Conservation (phyloP, 92 coral and sea anemone species). For the Desmophyllum pertusum region DNA sequence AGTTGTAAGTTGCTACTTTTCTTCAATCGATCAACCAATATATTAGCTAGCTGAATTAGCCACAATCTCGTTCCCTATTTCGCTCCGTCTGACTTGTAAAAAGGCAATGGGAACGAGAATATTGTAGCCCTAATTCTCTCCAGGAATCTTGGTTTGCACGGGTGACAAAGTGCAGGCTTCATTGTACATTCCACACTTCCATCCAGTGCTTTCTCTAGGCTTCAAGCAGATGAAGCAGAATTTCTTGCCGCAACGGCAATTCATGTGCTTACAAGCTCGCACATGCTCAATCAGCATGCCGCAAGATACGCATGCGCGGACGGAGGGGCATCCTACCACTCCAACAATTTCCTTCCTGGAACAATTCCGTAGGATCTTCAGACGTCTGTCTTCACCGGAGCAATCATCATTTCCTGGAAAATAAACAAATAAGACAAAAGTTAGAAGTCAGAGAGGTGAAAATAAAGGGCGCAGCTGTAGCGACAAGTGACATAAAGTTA, state of each 20-base stretch:
- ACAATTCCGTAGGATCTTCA: constrained; percentile 74
- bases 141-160: constrained; percentile 76
- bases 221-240: constrained; percentile 89
- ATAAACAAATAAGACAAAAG: not conserved
- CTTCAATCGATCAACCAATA: not conserved
- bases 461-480: too few species aligned
- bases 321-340: constrained; percentile 74
- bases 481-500: too few species aligned
- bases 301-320: constrained; percentile 83
- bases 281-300: constrained; percentile 85
- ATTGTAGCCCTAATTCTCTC: not conserved
- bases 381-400: constrained; percentile 84
- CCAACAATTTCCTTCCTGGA: constrained; percentile 72
- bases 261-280: constrained; percentile 83
- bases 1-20: not conserved
- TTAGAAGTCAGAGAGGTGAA: not conserved
- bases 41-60: too few species aligned
- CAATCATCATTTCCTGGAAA: constrained; percentile 74
- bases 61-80: not conserved
- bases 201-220: constrained; percentile 42
- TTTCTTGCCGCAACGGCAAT: constrained; percentile 74
- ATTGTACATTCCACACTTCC: constrained; percentile 69
- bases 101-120: not conserved
- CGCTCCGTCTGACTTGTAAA: not conserved
- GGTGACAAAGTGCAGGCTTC: constrained; percentile 64